Evolutionary conservation across 2,888 invertebrate genomes (phyloP).

Genomic region (Cantharis lateralis): DNA sequence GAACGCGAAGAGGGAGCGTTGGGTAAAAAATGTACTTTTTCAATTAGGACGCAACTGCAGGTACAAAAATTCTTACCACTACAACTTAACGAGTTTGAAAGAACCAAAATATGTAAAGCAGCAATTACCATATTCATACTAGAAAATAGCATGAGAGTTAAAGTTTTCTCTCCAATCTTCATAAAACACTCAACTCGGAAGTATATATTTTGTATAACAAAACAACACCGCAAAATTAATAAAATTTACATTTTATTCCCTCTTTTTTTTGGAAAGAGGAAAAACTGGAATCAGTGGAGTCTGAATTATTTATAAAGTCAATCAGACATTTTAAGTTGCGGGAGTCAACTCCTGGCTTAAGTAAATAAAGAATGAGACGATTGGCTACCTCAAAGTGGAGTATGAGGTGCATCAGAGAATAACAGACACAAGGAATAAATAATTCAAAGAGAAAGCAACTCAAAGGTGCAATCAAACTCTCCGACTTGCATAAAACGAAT

Average conservation of each 20-base stretch:
- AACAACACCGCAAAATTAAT: not conserved
- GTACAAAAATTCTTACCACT: not conserved
- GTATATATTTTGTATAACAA: constrained; percentile 4
- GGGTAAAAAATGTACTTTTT: not conserved
- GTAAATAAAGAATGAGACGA: too few species aligned
- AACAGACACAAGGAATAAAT: too few species aligned
- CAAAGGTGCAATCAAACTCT: too few species aligned
- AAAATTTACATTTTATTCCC: constrained; percentile 1
- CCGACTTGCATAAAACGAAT: too few species aligned
- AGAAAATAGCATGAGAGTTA: constrained; percentile 10
- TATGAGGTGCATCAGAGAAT: too few species aligned
- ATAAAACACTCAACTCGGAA: constrained; percentile 5
- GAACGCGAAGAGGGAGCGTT: not conserved
- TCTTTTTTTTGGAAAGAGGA: too few species aligned
- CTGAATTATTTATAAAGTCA: too few species aligned
- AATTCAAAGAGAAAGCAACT: too few species aligned
- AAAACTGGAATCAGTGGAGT: not conserved
- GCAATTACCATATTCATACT: constrained; percentile 24
- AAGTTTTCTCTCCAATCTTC: constrained; percentile 11
- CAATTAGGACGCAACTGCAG: not conserved
- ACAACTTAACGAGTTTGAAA: constrained; percentile 6
- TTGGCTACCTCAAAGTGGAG: too few species aligned
- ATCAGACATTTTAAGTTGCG: too few species aligned
- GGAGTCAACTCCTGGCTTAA: too few species aligned
- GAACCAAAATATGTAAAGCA: constrained; percentile 15